Conservation (phyloP, 2,888 invertebrate species). For the Siphlonurus alternatus region DNA sequence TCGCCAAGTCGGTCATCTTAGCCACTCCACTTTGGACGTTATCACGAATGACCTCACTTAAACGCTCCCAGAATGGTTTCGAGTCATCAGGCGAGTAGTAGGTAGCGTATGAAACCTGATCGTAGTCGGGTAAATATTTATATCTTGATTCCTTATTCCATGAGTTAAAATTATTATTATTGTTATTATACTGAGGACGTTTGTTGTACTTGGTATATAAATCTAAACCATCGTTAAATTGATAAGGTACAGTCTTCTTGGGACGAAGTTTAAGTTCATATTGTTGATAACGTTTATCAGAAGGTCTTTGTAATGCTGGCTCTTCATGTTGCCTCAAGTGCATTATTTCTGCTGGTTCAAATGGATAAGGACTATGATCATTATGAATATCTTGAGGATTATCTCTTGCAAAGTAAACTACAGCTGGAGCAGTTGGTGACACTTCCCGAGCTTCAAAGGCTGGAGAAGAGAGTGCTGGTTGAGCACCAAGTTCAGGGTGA, state of each 20-base stretch:
- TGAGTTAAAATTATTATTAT: constrained; percentile 26
- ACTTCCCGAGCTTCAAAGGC: neutral
- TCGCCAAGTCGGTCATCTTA: constrained; percentile 46
- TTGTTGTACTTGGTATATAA: neutral
- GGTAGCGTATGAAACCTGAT: neutral
- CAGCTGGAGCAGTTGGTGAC: neutral
- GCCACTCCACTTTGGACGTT: constrained; percentile 53
- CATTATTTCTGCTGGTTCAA: constrained; percentile 18
- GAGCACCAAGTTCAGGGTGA: constrained; percentile 61
- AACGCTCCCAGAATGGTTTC: constrained; percentile 48
- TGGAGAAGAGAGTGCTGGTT: constrained; percentile 34
- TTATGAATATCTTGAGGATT: constrained; percentile 29
- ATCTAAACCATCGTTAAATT: neutral
- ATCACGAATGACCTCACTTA: constrained; percentile 54
- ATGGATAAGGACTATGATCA: constrained; percentile 39
- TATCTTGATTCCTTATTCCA: constrained; percentile 22
- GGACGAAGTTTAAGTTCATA: neutral
- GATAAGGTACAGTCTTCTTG: neutral
- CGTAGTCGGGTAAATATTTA: constrained; percentile 8
- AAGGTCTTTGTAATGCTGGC: too few relatives aligned
- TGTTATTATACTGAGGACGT: too few relatives aligned
- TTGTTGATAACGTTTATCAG: neutral
- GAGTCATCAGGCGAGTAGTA: neutral
- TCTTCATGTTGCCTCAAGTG: neutral
- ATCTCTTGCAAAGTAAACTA: neutral